Evolutionary conservation across 2,113 vertebrate species (phyloP), one percentile per base, ranked within the genome.

Genomic region (Heterocephalus glaber): DNA sequence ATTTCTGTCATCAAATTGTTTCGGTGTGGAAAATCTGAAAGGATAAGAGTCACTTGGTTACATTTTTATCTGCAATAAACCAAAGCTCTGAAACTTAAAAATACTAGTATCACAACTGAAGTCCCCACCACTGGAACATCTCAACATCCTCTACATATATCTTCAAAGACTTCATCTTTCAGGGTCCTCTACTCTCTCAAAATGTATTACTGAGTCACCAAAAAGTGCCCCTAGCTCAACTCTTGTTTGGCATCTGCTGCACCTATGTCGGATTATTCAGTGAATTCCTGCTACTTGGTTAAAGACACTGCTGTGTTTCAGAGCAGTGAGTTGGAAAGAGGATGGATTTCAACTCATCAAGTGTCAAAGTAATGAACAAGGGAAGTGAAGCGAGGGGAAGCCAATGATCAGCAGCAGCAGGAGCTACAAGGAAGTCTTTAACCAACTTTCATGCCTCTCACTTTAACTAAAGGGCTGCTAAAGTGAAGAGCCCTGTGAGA

Each of bases 371-470:
- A 94, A 96, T 74, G 35, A 95, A 92, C 9, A 35, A 30, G 38
- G 38, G 61, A 96, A 96, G 58, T 82, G 77, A 96, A 97, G 61
- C 4, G 0, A 92, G 91, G 74, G 17, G 87, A 93, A 95, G 52
- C 76, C 80, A 90, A 92, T 88, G 76, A 93, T 94, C 52, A 65
- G 0, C 76, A 89, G 22, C 70, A 95, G 52, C 63, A 90, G 58
- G 92, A 97, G 63, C 70, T 94, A 90, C 76, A 96, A 96, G 80
- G 58, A 92, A 95, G 52, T 65, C 82, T n/a, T 93, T 90, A 93
- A 56, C 63, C 87, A 90, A 82, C 47, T 35, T 95, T 94, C 77
- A 86, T 0, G 0, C 35, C n/a, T 90, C 82, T 96, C 88, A 92
- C 47, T 95, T 94, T 90, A 95, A 80, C 85, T 96, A 82, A 94